Conservation (phyloP, 30 jellyfish, hydroid and myxozoan genomes). For the Aurelia sp. region DNA sequence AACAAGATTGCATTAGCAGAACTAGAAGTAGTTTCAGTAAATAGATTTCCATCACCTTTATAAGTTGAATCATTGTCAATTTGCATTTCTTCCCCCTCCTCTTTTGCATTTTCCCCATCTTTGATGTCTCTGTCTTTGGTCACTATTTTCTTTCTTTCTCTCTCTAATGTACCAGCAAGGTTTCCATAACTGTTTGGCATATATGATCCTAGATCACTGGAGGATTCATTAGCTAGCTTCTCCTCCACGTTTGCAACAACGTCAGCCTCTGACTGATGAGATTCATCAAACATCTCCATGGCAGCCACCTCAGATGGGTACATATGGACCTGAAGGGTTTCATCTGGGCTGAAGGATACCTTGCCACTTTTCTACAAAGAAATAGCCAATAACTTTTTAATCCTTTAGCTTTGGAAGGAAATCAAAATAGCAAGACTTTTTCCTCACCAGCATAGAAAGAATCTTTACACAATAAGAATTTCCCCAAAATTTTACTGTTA, state of each 20-base stretch:
- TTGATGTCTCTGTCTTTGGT: neutral
- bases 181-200: slow-evolving; percentile 41
- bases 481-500: too few relatives aligned
- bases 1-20: slow-evolving; percentile 44
- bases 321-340: slow-evolving; percentile 46
- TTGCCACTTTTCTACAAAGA: neutral
- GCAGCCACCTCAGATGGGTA: slow-evolving; percentile 71
- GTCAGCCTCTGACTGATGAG: neutral
- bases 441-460: too few relatives aligned
- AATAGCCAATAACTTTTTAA: neutral
- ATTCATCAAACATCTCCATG: slow-evolving; percentile 50
- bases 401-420: too few relatives aligned
- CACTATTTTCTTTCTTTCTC: slow-evolving; percentile 34
- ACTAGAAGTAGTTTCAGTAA: slow-evolving; percentile 44
- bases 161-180: slow-evolving; percentile 30
- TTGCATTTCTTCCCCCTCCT: neutral
- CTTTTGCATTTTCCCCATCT: neutral
- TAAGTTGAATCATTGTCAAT: neutral
- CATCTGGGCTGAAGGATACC: slow-evolving; percentile 48
- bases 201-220: slow-evolving; percentile 34
- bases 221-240: neutral
- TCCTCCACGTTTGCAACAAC: slow-evolving; percentile 18
- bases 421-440: too few relatives aligned
- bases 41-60: slow-evolving; percentile 11
- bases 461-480: too few relatives aligned